Evolutionary conservation across 2,888 invertebrate genomes (phyloP).

Genomic region (Andrena praecox): DNA sequence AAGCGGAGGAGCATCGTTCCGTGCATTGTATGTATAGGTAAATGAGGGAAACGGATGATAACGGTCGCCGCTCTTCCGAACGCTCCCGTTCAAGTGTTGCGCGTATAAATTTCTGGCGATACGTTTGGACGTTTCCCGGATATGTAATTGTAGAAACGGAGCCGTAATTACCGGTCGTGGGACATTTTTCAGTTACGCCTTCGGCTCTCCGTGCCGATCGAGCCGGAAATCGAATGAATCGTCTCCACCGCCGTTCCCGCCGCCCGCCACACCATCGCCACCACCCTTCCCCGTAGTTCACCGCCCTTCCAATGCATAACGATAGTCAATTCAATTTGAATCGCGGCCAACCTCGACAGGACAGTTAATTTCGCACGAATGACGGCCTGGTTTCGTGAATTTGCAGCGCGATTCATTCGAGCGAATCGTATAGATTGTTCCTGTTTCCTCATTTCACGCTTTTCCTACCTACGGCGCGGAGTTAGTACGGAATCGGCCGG

Average conservation of each 20-base stretch:
- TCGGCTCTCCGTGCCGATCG: constrained; percentile 51
- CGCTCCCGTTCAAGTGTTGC: neutral
- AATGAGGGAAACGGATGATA: constrained; percentile 30
- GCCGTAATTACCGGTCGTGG: constrained; percentile 58
- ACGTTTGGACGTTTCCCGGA: constrained; percentile 40
- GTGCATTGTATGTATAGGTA: too few relatives aligned
- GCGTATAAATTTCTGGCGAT: constrained; percentile 11
- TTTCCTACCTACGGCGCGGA: neutral
- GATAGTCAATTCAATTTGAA: constrained; percentile 79
- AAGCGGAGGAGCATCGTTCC: too few relatives aligned
- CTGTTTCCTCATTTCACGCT: constrained; percentile 25
- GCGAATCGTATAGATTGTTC: constrained; percentile 62
- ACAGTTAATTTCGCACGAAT: constrained; percentile 78
- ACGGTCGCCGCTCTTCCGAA: constrained; percentile 12
- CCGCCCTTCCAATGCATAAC: constrained; percentile 69
- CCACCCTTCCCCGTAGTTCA: constrained; percentile 14
- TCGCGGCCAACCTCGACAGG: constrained; percentile 75
- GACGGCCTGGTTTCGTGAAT: constrained; percentile 69
- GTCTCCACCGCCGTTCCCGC: constrained; percentile 50
- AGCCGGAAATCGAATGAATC: constrained; percentile 72
- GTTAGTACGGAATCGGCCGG: constrained; percentile 31
- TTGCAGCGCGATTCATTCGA: constrained; percentile 61
- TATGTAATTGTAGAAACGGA: constrained; percentile 57
- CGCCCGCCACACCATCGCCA: constrained; percentile 24
- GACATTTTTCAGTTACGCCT: constrained; percentile 67